A percentile compares a stretch with the other conserved stretches of the same genome.
phyloP scores from a whole-genome alignment of 2,888 invertebrate species.

The Automeris io region DNA sequence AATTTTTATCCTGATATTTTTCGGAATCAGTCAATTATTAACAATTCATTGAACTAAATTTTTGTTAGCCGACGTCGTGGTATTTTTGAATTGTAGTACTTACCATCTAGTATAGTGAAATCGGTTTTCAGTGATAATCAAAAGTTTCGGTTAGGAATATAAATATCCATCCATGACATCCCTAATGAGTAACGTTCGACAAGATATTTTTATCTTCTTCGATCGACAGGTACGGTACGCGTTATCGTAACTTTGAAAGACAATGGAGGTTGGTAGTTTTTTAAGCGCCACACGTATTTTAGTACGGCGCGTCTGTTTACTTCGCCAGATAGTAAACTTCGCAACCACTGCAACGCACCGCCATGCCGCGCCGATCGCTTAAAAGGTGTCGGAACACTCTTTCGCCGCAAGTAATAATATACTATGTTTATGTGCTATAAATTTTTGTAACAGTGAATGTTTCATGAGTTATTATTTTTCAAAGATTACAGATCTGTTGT shows the following conservation, averaged over 20 bases:
- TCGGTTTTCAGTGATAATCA: too few relatives aligned
- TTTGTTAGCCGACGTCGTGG: too few relatives aligned
- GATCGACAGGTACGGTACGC: conserved; percentile 49
- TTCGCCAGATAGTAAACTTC: conserved; percentile 15
- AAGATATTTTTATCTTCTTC: conserved; percentile 47
- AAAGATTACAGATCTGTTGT: neutral
- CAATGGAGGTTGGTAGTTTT: conserved; percentile 20
- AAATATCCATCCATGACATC: too few relatives aligned
- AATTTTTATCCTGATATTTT: too few relatives aligned
- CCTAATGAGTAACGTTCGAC: conserved; percentile 29
- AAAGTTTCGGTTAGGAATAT: too few relatives aligned
- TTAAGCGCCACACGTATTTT: conserved; percentile 23
- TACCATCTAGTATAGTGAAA: too few relatives aligned
- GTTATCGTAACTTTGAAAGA: conserved; percentile 27
- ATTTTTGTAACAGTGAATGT: conserved; percentile 19
- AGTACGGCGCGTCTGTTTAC: conserved; percentile 10
- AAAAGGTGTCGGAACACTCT: conserved; percentile 16
- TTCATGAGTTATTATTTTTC: conserved; percentile 18
- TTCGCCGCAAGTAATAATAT: conserved; percentile 16
- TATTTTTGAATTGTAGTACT: too few relatives aligned
- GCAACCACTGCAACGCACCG: too few relatives aligned
- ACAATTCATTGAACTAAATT: too few relatives aligned
- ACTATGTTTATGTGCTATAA: conserved; percentile 24
- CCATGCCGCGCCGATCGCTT: conserved; percentile 5
- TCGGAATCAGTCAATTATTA: too few relatives aligned